A percentile compares a stretch with the other conserved stretches of the same genome.
Evolutionary conservation across 2,113 vertebrate genomes (phyloP).

Genomic region (Pedetes capensis): DNA sequence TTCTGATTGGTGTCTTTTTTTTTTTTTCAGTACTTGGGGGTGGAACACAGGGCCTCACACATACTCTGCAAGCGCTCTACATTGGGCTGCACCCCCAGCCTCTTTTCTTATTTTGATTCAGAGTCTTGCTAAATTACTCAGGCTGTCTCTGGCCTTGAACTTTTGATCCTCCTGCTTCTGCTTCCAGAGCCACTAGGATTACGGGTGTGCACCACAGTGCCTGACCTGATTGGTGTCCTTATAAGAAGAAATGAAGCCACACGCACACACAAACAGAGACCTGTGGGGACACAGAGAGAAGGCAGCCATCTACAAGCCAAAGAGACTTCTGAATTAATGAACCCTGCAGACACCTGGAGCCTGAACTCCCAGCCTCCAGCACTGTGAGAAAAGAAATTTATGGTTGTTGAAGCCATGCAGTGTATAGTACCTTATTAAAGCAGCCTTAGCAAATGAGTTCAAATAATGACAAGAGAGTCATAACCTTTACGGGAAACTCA

Average conservation of each 20-base stretch:
- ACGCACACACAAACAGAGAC: not conserved
- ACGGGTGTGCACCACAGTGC: no score
- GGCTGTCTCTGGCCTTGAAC: no score
- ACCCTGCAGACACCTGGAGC: not conserved
- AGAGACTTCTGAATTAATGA: not conserved
- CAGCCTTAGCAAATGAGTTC: not conserved
- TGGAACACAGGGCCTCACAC: no score
- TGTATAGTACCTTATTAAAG: rapidly evolving
- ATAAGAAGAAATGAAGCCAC: not conserved
- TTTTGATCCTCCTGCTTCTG: no score
- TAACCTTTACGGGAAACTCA: not conserved
- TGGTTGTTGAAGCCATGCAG: not conserved
- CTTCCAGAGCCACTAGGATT: no score
- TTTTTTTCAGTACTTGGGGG: no score
- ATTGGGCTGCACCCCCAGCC: no score
- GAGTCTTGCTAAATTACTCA: no score
- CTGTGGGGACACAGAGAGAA: not conserved
- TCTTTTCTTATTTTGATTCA: no score
- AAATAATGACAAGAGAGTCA: not conserved
- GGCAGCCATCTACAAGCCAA: not conserved
- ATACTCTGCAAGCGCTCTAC: no score
- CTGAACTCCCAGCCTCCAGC: not conserved
- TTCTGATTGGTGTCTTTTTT: not conserved
- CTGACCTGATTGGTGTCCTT: not conserved
- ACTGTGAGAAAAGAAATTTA: not conserved